Conservation (phyloP, 1,140 invertebrate genomes). For the Drosophila aff. region DNA sequence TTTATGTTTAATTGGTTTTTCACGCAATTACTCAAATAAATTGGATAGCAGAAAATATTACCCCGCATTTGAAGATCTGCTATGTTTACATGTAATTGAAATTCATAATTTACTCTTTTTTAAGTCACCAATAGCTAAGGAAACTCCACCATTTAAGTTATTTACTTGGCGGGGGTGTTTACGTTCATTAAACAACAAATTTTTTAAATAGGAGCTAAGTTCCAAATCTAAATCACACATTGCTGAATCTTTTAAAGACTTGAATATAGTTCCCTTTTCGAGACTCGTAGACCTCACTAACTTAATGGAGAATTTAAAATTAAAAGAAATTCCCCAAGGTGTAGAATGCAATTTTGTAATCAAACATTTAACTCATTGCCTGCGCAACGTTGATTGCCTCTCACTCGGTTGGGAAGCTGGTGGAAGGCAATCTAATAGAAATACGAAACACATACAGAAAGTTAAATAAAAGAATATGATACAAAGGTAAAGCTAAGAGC, state of each 20-base stretch:
- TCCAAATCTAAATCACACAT: not conserved
- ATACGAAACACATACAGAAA: slow-evolving; percentile 49
- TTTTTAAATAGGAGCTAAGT: not conserved
- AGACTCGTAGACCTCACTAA: slow-evolving; percentile 12
- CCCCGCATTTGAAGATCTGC: not conserved
- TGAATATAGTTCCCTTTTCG: not conserved
- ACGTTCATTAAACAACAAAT: too few species aligned
- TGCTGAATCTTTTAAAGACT: not conserved
- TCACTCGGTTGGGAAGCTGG: slow-evolving; percentile 18
- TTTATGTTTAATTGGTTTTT: not conserved
- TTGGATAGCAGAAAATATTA: not conserved
- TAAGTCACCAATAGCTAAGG: not conserved
- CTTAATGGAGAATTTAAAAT: slow-evolving; percentile 37
- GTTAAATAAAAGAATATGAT: slow-evolving; percentile 50
- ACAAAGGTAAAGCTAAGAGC: slow-evolving; percentile 73
- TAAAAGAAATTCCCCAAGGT: slow-evolving; percentile 41
- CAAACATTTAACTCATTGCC: slow-evolving; percentile 60
- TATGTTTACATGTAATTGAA: not conserved
- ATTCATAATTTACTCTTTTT: too few species aligned
- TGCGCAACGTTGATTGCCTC: slow-evolving; percentile 54
- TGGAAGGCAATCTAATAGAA: slow-evolving; percentile 50
- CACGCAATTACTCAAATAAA: slow-evolving; percentile 6
- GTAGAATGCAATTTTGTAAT: slow-evolving; percentile 59
- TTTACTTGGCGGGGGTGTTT: too few species aligned
- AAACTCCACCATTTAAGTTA: not conserved